Evolutionary conservation across 2,888 invertebrate species (phyloP).

Genomic region (Campopleginae sp.): DNA sequence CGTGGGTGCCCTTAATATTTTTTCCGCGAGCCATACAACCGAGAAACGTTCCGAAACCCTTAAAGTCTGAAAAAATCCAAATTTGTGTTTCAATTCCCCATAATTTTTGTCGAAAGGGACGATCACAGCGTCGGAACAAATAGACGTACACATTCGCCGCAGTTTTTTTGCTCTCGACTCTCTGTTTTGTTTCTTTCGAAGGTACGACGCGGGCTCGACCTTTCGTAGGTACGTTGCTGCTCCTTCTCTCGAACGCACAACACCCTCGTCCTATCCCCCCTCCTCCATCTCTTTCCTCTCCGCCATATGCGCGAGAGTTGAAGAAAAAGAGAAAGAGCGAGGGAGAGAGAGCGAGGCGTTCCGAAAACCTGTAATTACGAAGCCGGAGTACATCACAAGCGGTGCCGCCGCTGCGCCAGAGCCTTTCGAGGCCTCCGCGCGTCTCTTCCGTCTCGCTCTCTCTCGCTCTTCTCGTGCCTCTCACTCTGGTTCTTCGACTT

Average conservation of each 20-base stretch:
- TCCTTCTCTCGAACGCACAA: slow-evolving; percentile 39
- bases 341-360: slow-evolving; percentile 75
- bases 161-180: neutral
- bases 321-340: slow-evolving; percentile 57
- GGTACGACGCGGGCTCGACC: slow-evolving; percentile 13
- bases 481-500: slow-evolving; percentile 54
- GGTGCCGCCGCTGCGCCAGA: slow-evolving; percentile 79
- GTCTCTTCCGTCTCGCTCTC: slow-evolving; percentile 66
- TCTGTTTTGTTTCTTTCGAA: neutral
- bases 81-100: neutral
- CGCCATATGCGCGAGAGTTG: slow-evolving; percentile 23
- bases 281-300: slow-evolving; percentile 11
- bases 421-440: slow-evolving; percentile 65
- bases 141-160: neutral
- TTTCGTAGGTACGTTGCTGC: slow-evolving; percentile 31
- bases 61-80: neutral
- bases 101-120: neutral
- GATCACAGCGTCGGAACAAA: neutral
- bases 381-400: slow-evolving; percentile 83
- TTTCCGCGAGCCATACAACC: neutral
- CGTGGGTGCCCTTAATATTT: slow-evolving; percentile 21
- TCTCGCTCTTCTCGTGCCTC: slow-evolving; percentile 59
- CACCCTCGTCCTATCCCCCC: slow-evolving; percentile 36
- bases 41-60: neutral
- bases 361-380: slow-evolving; percentile 84